Percentiles rank a stretch among this genome's conserved stretches.
phyloP scores from a whole-genome alignment of 1,140 invertebrate genomes.

The Patella vulgata region DNA sequence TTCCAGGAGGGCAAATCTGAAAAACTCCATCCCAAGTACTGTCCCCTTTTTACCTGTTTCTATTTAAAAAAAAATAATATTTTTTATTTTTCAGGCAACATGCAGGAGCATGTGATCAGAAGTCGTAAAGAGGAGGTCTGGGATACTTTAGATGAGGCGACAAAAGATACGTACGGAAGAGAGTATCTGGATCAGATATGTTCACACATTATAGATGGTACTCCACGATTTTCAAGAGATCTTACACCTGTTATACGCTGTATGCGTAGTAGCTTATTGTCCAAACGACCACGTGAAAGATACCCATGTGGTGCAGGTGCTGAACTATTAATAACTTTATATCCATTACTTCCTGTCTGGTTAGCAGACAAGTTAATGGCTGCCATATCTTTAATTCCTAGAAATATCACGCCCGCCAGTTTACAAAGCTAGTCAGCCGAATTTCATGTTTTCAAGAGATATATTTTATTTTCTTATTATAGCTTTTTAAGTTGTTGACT shows the following conservation, averaged over 20 bases:
- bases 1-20: no score
- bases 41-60: slow-evolving; percentile 1
- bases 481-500: no score
- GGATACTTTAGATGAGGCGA: slow-evolving; percentile 50
- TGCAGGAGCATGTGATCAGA: slow-evolving; percentile 41
- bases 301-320: slow-evolving; percentile 60
- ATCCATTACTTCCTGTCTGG: slow-evolving; percentile 59
- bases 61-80: not conserved
- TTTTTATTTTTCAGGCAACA: slow-evolving; percentile 35
- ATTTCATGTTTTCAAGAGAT: no score
- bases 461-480: no score
- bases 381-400: slow-evolving; percentile 46
- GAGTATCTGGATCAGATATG: slow-evolving; percentile 55
- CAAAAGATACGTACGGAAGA: slow-evolving; percentile 48
- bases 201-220: slow-evolving; percentile 39
- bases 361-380: slow-evolving; percentile 53
- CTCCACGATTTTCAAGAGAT: slow-evolving; percentile 45
- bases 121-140: slow-evolving; percentile 53
- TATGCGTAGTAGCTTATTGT: slow-evolving; percentile 58
- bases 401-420: slow-evolving; percentile 33
- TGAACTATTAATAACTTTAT: slow-evolving; percentile 51
- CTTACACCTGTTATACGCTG: slow-evolving; percentile 59
- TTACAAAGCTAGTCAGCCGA: not conserved
- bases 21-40: no score
- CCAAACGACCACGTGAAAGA: slow-evolving; percentile 55